Conservation (phyloP, 1,140 invertebrate genomes). For the Ceratosolen fusciceps region DNA sequence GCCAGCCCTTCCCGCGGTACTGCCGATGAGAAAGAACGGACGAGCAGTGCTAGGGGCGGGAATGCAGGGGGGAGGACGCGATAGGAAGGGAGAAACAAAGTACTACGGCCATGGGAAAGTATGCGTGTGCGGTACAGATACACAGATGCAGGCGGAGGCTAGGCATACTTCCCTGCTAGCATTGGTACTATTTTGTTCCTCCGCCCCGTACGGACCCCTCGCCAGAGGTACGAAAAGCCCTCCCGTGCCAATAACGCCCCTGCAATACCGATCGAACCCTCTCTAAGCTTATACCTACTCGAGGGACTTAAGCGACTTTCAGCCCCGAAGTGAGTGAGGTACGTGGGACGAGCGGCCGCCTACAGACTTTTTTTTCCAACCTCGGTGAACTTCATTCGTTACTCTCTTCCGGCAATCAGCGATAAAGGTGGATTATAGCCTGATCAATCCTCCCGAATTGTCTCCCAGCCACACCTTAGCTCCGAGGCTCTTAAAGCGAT, state of each 20-base stretch:
- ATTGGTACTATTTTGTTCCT: constrained; percentile 10
- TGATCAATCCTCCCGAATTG: constrained; percentile 37
- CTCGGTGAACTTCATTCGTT: constrained; percentile 46
- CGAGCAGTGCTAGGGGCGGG: background rate
- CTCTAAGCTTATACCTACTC: constrained; percentile 57
- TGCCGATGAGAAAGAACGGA: background rate
- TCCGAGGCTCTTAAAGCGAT: background rate
- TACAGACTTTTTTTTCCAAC: background rate
- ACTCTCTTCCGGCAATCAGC: constrained; percentile 51
- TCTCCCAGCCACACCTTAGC: background rate
- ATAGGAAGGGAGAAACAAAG: constrained; percentile 26
- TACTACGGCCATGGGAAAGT: background rate
- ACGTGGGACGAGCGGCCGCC: no score
- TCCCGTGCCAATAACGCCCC: constrained; percentile 59
- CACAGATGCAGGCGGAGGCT: background rate
- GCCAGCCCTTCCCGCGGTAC: background rate
- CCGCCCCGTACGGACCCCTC: background rate
- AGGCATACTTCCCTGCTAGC: background rate
- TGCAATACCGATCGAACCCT: constrained; percentile 56
- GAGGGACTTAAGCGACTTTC: constrained; percentile 50
- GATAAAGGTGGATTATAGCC: constrained; percentile 54
- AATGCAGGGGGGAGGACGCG: background rate
- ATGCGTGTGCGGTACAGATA: no score
- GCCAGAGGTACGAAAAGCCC: constrained; percentile 43
- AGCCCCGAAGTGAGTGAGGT: constrained; percentile 3